phyloP scores from a whole-genome alignment of 2,888 invertebrate species.

The Tanytarsus gracilentus region DNA sequence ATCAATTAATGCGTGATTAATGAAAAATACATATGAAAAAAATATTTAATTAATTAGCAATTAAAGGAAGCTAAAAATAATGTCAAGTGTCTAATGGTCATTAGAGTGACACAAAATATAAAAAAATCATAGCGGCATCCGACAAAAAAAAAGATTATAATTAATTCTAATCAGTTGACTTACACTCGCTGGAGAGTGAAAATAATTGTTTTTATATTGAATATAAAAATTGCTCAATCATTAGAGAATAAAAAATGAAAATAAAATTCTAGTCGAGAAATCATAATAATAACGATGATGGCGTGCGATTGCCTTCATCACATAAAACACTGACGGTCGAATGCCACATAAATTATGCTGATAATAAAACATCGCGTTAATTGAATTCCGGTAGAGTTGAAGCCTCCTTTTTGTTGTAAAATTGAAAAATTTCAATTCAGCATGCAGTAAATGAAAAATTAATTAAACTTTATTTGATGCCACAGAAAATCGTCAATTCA shows the following conservation, averaged over 20 bases:
- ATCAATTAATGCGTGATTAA: too few relatives aligned
- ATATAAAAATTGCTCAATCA: not conserved
- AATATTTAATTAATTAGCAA: too few relatives aligned
- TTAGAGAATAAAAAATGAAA: too few relatives aligned
- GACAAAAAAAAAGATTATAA: too few relatives aligned
- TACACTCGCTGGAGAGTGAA: too few relatives aligned
- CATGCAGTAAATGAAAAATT: conserved; percentile 16
- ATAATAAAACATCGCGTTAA: not conserved
- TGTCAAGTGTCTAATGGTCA: too few relatives aligned
- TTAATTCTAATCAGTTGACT: too few relatives aligned
- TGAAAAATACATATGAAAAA: too few relatives aligned
- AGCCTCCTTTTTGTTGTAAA: not conserved
- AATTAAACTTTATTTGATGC: conserved; percentile 24
- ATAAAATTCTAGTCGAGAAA: not conserved
- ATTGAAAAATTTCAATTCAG: not conserved
- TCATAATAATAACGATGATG: not conserved
- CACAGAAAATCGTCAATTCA: not conserved
- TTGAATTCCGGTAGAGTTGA: not conserved
- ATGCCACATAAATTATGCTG: not conserved
- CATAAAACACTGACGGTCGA: not conserved
- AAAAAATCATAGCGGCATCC: too few relatives aligned
- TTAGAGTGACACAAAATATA: too few relatives aligned
- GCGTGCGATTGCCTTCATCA: not conserved
- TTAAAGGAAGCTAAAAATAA: too few relatives aligned
- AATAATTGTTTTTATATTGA: too few relatives aligned